Percentiles rank a stretch among this genome's conserved stretches.
Evolutionary conservation across 2,797 vertebrate species (phyloP).

Genomic region (Scolopax rusticola): DNA sequence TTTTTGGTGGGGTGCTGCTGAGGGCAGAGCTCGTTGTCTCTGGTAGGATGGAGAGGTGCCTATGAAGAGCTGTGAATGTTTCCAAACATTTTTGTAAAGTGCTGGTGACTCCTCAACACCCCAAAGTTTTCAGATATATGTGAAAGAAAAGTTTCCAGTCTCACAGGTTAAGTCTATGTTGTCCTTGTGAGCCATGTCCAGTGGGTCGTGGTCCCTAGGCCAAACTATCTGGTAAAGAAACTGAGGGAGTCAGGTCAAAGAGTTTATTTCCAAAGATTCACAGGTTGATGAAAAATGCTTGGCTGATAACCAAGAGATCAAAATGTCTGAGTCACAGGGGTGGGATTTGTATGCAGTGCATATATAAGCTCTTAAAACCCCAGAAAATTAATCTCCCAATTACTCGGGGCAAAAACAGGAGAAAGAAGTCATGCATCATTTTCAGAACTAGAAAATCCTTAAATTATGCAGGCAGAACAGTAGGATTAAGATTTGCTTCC

Average conservation of each 20-base stretch:
- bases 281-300: neutral
- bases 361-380: neutral
- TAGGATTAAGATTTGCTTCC: conserved; percentile 5
- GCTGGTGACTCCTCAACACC: neutral
- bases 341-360: neutral
- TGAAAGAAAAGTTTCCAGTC: neutral
- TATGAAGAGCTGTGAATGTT: neutral
- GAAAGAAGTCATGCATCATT: neutral
- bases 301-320: neutral
- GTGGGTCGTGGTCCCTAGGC: neutral
- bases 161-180: neutral
- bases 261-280: neutral
- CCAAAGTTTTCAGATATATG: neutral
- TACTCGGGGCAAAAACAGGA: neutral
- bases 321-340: neutral
- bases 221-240: neutral
- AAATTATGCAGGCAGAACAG: neutral
- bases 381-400: neutral
- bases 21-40: neutral
- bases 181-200: neutral
- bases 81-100: neutral
- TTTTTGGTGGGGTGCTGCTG: neutral
- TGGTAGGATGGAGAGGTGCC: neutral
- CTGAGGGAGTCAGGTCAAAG: neutral
- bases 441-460: neutral